Percentiles rank a stretch among this genome's conserved stretches.
Conservation (phyloP, 1,140 invertebrate genomes). For the Berghia stephanieae region DNA sequence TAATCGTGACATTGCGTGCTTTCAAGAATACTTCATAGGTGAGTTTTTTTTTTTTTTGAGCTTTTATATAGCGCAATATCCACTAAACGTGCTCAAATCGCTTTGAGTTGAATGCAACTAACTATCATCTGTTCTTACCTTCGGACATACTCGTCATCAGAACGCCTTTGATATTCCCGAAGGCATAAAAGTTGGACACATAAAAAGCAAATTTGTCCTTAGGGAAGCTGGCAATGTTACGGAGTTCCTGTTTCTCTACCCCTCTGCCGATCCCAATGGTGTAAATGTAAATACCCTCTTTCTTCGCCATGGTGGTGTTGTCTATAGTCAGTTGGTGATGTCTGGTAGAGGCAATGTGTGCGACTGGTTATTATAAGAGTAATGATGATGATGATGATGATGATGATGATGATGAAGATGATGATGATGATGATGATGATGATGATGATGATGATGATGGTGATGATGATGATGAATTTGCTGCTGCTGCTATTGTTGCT, state of each 20-base stretch:
- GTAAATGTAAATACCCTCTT: constrained; percentile 40
- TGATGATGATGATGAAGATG: too few species aligned
- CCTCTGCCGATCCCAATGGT: constrained; percentile 36
- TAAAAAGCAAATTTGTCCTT: constrained; percentile 33
- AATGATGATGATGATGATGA: too few species aligned
- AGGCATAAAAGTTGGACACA: constrained; percentile 35
- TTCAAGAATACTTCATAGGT: too few species aligned
- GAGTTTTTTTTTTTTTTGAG: too few species aligned
- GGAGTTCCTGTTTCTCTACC: constrained; percentile 33
- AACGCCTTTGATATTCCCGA: constrained; percentile 32
- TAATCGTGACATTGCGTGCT: too few species aligned
- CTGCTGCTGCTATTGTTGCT: too few species aligned
- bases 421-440: too few species aligned
- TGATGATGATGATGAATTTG: too few species aligned
- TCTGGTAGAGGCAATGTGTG: constrained; percentile 9
- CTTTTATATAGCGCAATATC: too few species aligned
- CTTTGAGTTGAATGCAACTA: too few species aligned
- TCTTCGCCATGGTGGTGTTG: constrained; percentile 31
- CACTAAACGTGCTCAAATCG: too few species aligned
- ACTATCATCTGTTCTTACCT: constrained; percentile 32
- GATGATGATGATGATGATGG: too few species aligned
- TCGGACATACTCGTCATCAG: constrained; percentile 25
- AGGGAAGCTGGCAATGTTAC: constrained; percentile 35
- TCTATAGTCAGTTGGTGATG: constrained; percentile 27
- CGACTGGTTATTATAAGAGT: constrained; percentile 34